Percentiles rank a stretch among this genome's conserved stretches.
Conservation (phyloP, 2,888 invertebrate species). For the Tribolium freemani region DNA sequence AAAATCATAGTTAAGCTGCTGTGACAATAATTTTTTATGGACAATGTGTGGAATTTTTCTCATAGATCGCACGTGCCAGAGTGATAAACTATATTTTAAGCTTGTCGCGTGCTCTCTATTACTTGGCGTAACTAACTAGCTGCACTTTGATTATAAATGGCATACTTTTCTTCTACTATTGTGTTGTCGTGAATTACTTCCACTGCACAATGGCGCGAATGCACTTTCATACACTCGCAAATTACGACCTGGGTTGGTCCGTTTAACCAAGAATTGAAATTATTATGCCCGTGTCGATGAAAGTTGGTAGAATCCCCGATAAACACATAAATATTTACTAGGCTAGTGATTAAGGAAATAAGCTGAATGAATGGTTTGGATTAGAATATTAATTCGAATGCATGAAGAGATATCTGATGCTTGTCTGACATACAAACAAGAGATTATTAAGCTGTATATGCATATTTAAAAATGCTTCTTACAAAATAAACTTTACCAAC, state of each 20-base stretch:
- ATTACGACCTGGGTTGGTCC: constrained; percentile 38
- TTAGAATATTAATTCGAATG: background rate
- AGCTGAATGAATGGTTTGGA: background rate
- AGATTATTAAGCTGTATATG: background rate
- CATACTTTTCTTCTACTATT: constrained; percentile 55
- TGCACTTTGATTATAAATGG: constrained; percentile 53
- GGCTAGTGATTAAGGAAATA: background rate
- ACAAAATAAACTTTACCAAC: too few species aligned
- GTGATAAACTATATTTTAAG: constrained; percentile 46
- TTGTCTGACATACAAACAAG: background rate
- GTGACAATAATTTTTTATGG: constrained; percentile 20
- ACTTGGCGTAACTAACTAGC: constrained; percentile 55
- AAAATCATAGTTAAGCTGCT: constrained; percentile 1
- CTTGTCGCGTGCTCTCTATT: constrained; percentile 54
- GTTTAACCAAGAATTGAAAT: constrained; percentile 30
- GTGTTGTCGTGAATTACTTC: constrained; percentile 51
- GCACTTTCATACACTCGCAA: constrained; percentile 47
- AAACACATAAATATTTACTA: constrained; percentile 9
- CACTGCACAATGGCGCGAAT: constrained; percentile 47
- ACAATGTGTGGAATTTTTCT: constrained; percentile 44
- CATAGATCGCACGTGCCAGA: constrained; percentile 48
- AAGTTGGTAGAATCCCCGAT: background rate
- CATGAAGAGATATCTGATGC: background rate
- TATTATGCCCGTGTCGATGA: constrained; percentile 12
- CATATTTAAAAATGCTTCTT: too few species aligned